phyloP scores from a whole-genome alignment of 2,113 vertebrate species.

The Aptenodytes forsteri region DNA sequence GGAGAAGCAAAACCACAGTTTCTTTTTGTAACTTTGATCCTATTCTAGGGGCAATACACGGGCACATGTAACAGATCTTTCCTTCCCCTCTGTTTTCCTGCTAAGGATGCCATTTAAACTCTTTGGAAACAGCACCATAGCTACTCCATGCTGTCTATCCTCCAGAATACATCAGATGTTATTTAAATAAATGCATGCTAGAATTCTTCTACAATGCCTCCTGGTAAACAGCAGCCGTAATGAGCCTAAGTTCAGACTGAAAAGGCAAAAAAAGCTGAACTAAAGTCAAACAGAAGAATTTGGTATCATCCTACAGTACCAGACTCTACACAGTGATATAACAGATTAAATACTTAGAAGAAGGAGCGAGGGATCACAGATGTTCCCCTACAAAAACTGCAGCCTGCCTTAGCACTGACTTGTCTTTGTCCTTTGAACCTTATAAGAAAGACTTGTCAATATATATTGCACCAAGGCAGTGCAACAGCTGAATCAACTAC shows the following conservation, averaged over 20 bases:
- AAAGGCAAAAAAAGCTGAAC: not conserved
- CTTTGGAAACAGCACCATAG: not conserved
- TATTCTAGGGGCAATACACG: not conserved
- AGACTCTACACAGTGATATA: not conserved
- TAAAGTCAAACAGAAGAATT: not conserved
- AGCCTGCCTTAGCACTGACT: not conserved
- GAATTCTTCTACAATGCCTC: not conserved
- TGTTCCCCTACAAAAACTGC: not conserved
- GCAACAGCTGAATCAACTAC: not conserved
- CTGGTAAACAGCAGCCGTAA: not conserved
- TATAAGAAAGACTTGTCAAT: not conserved
- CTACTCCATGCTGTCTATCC: not conserved
- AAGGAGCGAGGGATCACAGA: not conserved
- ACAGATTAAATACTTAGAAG: not conserved
- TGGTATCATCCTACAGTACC: not conserved
- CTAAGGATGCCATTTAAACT: conserved; percentile 11
- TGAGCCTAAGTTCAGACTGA: not conserved
- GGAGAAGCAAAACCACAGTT: conserved; percentile 38
- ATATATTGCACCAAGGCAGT: not conserved
- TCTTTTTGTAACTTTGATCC: conserved; percentile 26
- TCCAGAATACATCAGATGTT: not conserved
- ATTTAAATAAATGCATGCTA: not conserved
- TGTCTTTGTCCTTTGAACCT: not conserved
- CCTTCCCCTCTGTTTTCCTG: conserved; percentile 15
- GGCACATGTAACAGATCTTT: not conserved